Evolutionary conservation across 2,888 invertebrate species (phyloP).

Genomic region (Chironomus tentans): DNA sequence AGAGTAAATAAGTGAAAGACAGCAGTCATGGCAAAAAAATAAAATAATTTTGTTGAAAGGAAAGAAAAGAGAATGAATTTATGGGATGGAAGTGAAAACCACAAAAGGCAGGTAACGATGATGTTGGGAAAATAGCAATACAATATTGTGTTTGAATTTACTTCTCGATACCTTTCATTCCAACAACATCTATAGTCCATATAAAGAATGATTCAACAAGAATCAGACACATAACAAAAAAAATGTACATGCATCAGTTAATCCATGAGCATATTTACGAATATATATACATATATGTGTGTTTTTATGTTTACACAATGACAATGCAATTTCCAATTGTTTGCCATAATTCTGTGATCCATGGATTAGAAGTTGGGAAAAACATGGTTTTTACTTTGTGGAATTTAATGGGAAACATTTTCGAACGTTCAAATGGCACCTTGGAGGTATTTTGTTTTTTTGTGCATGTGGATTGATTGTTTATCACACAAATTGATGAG

Average conservation of each 20-base stretch:
- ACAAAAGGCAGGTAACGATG: too few relatives aligned
- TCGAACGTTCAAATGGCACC: not conserved
- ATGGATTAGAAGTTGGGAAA: too few relatives aligned
- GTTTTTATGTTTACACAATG: not conserved
- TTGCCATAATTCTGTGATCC: not conserved
- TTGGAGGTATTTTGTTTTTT: not conserved
- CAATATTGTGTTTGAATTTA: not conserved
- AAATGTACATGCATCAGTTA: not conserved
- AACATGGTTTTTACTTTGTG: too few relatives aligned
- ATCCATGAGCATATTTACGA: not conserved
- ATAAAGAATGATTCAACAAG: slow-evolving; percentile 17
- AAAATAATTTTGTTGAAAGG: too few relatives aligned
- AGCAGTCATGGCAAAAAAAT: too few relatives aligned
- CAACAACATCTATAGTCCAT: not conserved
- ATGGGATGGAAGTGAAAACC: too few relatives aligned
- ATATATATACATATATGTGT: not conserved
- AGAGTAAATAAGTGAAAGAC: too few relatives aligned
- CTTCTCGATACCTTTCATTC: not conserved
- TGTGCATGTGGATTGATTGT: not conserved
- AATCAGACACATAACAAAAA: not conserved
- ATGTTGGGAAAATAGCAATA: too few relatives aligned
- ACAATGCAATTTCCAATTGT: not conserved
- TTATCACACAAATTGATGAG: not conserved
- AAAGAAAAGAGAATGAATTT: too few relatives aligned
- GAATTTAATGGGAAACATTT: too few relatives aligned